phyloP scores from a whole-genome alignment of 2,888 invertebrate species.

The Dimorphilus gyrociliatus region DNA sequence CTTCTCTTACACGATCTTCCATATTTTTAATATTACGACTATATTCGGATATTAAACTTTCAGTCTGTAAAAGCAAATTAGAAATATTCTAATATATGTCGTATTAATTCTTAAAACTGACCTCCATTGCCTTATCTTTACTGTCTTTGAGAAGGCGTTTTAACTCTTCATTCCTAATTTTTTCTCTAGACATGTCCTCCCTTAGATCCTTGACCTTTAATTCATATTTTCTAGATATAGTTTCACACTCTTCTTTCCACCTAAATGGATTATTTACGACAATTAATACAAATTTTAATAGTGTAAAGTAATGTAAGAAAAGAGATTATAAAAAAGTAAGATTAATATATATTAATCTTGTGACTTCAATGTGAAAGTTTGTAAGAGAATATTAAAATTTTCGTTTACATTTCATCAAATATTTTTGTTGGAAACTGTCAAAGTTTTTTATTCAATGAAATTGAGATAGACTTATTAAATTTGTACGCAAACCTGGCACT shows the following conservation, averaged over 20 bases:
- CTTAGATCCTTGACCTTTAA: conserved; percentile 22
- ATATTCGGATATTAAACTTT: conserved; percentile 26
- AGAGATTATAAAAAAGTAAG: conserved; percentile 1
- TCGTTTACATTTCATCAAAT: neutral
- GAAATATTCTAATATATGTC: neutral
- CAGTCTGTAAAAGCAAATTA: conserved; percentile 14
- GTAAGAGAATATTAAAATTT: neutral
- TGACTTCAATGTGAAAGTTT: neutral
- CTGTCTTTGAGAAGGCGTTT: conserved; percentile 24
- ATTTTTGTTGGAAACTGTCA: neutral
- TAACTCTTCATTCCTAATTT: conserved; percentile 24
- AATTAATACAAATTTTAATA: no score
- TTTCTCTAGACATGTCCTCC: conserved; percentile 19
- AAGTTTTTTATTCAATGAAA: no score
- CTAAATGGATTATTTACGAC: conserved; percentile 13
- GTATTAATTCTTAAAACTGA: conserved; percentile 6
- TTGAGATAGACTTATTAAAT: no score
- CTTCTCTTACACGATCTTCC: conserved; percentile 26
- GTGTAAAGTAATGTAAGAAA: no score
- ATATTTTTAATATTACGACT: conserved; percentile 23
- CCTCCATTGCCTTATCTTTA: conserved; percentile 27
- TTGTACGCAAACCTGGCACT: conserved; percentile 29
- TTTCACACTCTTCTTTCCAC: conserved; percentile 34
- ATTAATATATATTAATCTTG: neutral
- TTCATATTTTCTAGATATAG: conserved; percentile 28